Percentiles rank a stretch among this genome's conserved stretches.
phyloP scores from a whole-genome alignment of 2,888 invertebrate genomes.

The Tupiocoris notatus region DNA sequence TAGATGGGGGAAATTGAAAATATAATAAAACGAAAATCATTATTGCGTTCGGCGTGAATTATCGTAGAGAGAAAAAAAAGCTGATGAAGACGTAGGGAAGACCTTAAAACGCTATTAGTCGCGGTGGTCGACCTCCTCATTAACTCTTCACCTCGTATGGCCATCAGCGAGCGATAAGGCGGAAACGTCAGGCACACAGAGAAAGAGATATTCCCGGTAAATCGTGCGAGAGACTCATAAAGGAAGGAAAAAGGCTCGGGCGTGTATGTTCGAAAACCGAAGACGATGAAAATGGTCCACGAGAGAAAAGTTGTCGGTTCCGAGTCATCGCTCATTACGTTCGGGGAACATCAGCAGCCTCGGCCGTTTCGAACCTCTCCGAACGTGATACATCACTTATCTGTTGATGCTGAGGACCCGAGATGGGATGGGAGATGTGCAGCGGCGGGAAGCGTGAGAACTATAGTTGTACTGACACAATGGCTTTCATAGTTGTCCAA shows the following conservation, averaged over 20 bases:
- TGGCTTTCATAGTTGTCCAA: conserved; percentile 25
- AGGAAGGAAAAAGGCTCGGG: not conserved
- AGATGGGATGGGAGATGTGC: not conserved
- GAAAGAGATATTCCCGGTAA: not conserved
- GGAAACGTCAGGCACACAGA: conserved; percentile 8
- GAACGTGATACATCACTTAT: conserved; percentile 42
- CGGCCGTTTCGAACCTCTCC: conserved; percentile 5
- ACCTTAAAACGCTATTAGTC: not conserved
- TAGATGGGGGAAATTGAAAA: too few relatives aligned
- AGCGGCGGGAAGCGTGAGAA: conserved; percentile 31
- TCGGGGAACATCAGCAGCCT: conserved; percentile 37
- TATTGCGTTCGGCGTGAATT: too few relatives aligned
- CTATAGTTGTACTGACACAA: conserved; percentile 28
- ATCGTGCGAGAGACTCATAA: conserved; percentile 17
- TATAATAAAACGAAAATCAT: too few relatives aligned
- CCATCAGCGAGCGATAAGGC: conserved; percentile 32
- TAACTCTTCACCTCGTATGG: conserved; percentile 35
- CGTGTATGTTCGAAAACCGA: too few relatives aligned
- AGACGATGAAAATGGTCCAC: not conserved
- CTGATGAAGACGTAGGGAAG: not conserved
- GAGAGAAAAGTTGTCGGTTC: conserved; percentile 10
- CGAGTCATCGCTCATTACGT: conserved; percentile 40
- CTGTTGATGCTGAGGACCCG: conserved; percentile 18
- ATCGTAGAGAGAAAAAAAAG: too few relatives aligned
- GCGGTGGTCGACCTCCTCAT: conserved; percentile 30